phyloP scores from a whole-genome alignment of 2,113 vertebrate species.

The Sorex araneus region DNA sequence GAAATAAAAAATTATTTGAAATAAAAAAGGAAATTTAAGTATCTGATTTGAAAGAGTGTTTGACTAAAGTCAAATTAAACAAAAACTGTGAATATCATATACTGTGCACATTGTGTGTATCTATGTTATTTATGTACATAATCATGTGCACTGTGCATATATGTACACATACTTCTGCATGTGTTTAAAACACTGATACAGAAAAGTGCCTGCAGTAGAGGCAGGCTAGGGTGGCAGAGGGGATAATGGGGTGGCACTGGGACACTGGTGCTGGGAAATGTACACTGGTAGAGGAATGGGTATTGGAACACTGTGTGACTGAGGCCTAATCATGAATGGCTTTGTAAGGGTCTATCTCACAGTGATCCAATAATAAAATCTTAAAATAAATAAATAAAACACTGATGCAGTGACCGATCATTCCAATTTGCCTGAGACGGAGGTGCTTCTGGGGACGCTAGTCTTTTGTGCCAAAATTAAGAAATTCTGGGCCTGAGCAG shows the following conservation, averaged over 20 bases:
- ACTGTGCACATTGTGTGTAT: background rate
- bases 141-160: background rate
- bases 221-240: too few species aligned
- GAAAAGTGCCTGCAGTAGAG: too few species aligned
- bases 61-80: background rate
- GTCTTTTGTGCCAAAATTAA: background rate
- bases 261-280: too few species aligned
- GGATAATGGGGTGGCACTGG: too few species aligned
- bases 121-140: background rate
- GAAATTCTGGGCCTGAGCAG: background rate
- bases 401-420: background rate
- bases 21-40: too few species aligned
- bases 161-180: background rate
- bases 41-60: background rate
- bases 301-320: too few species aligned
- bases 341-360: background rate
- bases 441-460: background rate
- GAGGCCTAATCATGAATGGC: too few species aligned
- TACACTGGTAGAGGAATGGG: too few species aligned
- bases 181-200: too few species aligned
- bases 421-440: background rate
- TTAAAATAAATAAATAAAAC: background rate
- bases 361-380: background rate
- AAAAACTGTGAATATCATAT: background rate
- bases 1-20: too few species aligned